A percentile compares a stretch with the other conserved stretches of the same genome.
These are phyloP conservation scores for Hassar affinis DNA, from an alignment of 2,113 vertebrate genomes.

Conservation along the genomic window DNA sequence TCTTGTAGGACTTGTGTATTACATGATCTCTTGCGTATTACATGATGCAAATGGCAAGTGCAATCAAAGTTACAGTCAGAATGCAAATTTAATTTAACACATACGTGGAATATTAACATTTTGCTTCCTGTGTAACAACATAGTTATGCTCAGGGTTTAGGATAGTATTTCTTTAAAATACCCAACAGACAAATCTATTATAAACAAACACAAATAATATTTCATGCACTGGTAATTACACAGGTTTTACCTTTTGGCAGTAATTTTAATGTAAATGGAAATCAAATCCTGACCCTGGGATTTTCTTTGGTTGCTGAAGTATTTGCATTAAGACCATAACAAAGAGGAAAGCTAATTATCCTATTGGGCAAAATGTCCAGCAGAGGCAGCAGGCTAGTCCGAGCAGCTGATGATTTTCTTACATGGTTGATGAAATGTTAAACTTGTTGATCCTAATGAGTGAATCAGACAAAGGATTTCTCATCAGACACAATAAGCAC, in stretches of 20 bases:
- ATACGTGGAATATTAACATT: neutral
- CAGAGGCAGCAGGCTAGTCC: slow-evolving; percentile 2
- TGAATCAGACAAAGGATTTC: neutral
- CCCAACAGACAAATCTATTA: neutral
- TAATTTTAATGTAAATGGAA: neutral
- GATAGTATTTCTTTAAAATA: neutral
- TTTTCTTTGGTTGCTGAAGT: slow-evolving; percentile 20
- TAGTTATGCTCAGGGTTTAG: neutral
- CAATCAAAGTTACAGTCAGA: neutral
- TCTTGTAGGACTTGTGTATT: too few relatives aligned
- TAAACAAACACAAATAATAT: neutral
- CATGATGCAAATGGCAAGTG: neutral
- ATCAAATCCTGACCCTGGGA: neutral
- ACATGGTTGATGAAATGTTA: neutral
- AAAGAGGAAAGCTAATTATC: slow-evolving; percentile 18
- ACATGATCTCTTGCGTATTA: neutral
- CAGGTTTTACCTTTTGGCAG: neutral
- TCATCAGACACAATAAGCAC: neutral
- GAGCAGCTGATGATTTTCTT: neutral
- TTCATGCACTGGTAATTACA: neutral
- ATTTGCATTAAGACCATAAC: slow-evolving; percentile 14
- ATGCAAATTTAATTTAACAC: neutral
- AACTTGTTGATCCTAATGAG: neutral
- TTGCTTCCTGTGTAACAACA: neutral
- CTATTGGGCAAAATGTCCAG: neutral